Conservation (phyloP, 2,888 invertebrate species). For the Netelia fuscicornis region DNA sequence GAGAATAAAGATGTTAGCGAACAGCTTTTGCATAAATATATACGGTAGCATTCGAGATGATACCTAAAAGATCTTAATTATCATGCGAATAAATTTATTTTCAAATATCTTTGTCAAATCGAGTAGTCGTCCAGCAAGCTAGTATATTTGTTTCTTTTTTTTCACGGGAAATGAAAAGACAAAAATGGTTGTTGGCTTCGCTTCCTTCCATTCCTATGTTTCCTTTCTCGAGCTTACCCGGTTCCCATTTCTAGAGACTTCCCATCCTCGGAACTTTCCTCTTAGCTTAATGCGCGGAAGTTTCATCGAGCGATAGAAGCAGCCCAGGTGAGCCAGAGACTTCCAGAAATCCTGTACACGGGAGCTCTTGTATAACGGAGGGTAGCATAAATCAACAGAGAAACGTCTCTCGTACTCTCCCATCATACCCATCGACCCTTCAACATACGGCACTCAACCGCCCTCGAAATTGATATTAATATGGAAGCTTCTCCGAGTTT, state of each 20-base stretch:
- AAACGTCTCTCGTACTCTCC: slow-evolving; percentile 17
- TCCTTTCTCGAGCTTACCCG: not conserved
- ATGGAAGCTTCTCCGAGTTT: not conserved
- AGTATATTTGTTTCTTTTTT: not conserved
- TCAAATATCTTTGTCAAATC: not conserved
- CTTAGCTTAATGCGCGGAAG: slow-evolving; percentile 56
- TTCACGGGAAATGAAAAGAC: not conserved
- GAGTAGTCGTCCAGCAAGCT: not conserved
- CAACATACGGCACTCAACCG: not conserved
- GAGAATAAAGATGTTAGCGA: no score
- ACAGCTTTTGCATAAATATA: not conserved
- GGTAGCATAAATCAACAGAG: slow-evolving; percentile 47
- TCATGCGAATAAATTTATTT: not conserved
- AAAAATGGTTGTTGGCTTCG: no score
- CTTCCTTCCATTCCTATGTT: not conserved
- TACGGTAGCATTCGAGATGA: not conserved
- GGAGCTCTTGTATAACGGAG: slow-evolving; percentile 20
- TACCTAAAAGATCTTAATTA: not conserved
- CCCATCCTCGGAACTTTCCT: slow-evolving; percentile 58
- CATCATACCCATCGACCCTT: not conserved
- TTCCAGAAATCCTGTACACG: slow-evolving; percentile 10
- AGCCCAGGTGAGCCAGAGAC: slow-evolving; percentile 33
- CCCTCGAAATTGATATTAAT: slow-evolving; percentile 27
- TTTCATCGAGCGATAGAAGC: slow-evolving; percentile 35
- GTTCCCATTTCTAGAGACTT: not conserved